A percentile compares a stretch with the other conserved stretches of the same genome.
Evolutionary conservation across 2,888 invertebrate genomes (phyloP).

Genomic region (Celastrina argiolus): DNA sequence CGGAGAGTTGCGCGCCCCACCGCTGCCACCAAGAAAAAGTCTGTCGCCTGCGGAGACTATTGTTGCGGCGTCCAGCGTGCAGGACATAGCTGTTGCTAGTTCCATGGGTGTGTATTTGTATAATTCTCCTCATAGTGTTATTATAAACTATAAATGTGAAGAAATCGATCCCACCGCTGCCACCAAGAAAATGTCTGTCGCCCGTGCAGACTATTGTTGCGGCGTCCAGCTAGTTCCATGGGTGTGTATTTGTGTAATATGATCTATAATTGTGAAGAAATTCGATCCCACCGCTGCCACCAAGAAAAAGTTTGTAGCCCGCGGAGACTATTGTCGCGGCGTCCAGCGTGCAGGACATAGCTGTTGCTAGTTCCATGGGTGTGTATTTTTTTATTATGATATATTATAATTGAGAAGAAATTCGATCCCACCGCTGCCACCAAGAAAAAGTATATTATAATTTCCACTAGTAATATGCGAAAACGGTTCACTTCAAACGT

Average conservation of each 20-base stretch:
- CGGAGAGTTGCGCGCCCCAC: constrained; percentile 66
- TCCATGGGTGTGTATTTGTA: constrained; percentile 37
- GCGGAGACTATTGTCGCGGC: constrained; percentile 59
- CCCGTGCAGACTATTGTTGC: too few relatives aligned
- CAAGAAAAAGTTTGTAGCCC: constrained; percentile 75
- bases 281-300: constrained; percentile 77
- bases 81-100: constrained; percentile 59
- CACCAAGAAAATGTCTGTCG: too few relatives aligned
- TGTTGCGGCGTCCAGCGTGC: constrained; percentile 60
- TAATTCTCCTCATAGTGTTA: too few relatives aligned
- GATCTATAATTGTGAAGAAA: too few relatives aligned
- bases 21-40: constrained; percentile 79
- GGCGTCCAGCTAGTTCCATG: too few relatives aligned
- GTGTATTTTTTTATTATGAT: too few relatives aligned
- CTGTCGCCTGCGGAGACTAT: constrained; percentile 66
- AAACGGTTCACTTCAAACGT: too few relatives aligned
- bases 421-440: too few relatives aligned
- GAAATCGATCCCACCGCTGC: not conserved
- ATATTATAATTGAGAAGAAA: too few relatives aligned
- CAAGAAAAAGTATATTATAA: too few relatives aligned
- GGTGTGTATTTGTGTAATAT: too few relatives aligned
- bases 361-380: constrained; percentile 49
- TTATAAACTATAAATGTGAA: not conserved
- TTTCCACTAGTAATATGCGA: too few relatives aligned
- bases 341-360: constrained; percentile 65